Base-by-base conservation (phyloP, 2,888 invertebrate genomes). In the Epirrhoe alternata region DNA sequence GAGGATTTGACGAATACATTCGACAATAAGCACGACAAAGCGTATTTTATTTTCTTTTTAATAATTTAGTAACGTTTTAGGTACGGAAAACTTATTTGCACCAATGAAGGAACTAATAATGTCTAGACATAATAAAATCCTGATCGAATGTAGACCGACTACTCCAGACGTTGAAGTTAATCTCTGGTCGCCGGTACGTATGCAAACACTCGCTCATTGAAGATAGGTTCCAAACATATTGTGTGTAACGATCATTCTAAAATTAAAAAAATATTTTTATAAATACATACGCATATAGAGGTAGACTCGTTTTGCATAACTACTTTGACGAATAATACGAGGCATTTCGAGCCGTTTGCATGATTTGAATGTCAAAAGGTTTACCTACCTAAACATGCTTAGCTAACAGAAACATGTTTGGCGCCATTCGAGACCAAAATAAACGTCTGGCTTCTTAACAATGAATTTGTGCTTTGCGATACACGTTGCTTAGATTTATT, bases 121-220 rank as follows among this genome's bases (percentile, higher is more conserved):
- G 70, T 78, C 85, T 68, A 86, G 61, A 62, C 58, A 56, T 24
- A 65, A 67, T 70, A 84, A 81, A 72, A 82, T 88, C 71, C 77
- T 91, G 69, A 86, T 92, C 73, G 89, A 86, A 83, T 93, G 93
- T 92, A 91, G 86, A 85, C 93, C 93, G 55, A 87, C 90, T 52
- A 87, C 87, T 76, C 91, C 93, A 70, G 92, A 92, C 70, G 81
- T 90, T 74, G 77, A 85, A 74, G 86, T 93, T 67, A 78, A 75
- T 67, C 81, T 93, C 71, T 73, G n/a, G 6, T 17, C 72, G 66
- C 73, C 77, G 90, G 92, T 93, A 92, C 79, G 92, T 93, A 92
- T 90, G 52, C 63, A 71, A 12, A 42, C 38, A 42, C 12, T 5
- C 33, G 35, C 47, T 14, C 51, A 1, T 8, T 17, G 1, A 49